These are phyloP conservation scores for Adela reaumurella DNA, from an alignment of 2,888 invertebrate genomes.

Conservation along the genomic window DNA sequence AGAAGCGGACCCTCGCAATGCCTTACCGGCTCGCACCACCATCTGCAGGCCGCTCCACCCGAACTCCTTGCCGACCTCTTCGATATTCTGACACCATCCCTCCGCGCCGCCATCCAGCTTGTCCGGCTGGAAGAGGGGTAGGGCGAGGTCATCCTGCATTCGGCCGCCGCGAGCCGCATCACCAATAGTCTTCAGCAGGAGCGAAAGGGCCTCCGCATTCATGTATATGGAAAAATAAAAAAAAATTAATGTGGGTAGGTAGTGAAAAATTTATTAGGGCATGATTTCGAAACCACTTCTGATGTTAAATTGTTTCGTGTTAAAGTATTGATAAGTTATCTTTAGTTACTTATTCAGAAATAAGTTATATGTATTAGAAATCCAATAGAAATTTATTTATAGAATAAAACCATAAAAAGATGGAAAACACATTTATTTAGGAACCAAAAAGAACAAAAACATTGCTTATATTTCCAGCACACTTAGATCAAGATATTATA, in stretches of 20 bases:
- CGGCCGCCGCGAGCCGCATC: slow-evolving; percentile 5
- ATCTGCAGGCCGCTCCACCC: slow-evolving; percentile 10
- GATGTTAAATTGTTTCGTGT: too few species aligned
- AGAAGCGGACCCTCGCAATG: slow-evolving; percentile 13
- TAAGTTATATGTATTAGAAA: too few species aligned
- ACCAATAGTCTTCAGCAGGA: slow-evolving; percentile 3
- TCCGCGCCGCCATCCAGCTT: slow-evolving; percentile 12
- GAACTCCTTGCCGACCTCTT: slow-evolving; percentile 9
- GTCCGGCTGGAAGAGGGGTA: slow-evolving; percentile 8
- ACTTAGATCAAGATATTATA: too few species aligned
- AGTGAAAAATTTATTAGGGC: not conserved
- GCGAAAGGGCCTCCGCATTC: not conserved
- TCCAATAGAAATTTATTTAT: too few species aligned
- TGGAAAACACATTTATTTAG: too few species aligned
- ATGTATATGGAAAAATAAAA: not conserved
- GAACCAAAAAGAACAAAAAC: too few species aligned
- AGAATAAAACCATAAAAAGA: too few species aligned
- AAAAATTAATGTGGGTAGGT: not conserved
- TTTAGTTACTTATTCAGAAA: too few species aligned
- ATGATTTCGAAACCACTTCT: too few species aligned
- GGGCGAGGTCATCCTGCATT: slow-evolving; percentile 8
- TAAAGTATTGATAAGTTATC: too few species aligned
- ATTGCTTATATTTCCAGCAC: too few species aligned
- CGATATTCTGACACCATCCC: slow-evolving; percentile 13
- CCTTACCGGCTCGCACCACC: slow-evolving; percentile 15